phyloP scores from a whole-genome alignment of 2,113 vertebrate genomes.

The Callipepla californica region DNA sequence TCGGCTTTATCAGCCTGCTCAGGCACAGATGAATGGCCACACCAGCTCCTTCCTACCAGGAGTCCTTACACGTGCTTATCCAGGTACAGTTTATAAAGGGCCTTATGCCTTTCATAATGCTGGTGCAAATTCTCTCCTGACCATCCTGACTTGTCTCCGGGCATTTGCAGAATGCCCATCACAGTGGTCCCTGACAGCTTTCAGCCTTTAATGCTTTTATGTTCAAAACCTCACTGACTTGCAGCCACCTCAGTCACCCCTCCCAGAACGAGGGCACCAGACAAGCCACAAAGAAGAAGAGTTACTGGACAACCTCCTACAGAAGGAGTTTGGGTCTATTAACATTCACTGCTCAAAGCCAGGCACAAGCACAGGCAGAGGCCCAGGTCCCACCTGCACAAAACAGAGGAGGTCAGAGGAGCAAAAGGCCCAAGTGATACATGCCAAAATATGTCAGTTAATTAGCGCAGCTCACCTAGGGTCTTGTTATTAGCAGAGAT shows the following conservation, averaged over 20 bases:
- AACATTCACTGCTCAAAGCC: not conserved
- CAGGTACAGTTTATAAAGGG: not conserved
- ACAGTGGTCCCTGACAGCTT: not conserved
- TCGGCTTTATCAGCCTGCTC: not conserved
- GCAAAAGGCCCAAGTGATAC: not conserved
- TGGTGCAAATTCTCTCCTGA: not conserved
- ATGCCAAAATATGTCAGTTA: not conserved
- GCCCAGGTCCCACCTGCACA: not conserved
- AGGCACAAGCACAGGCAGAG: not conserved
- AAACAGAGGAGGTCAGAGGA: not conserved
- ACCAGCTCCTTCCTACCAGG: not conserved
- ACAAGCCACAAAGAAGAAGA: not conserved
- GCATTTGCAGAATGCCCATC: not conserved
- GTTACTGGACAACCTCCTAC: not conserved
- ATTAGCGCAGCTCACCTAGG: not conserved
- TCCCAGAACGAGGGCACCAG: not conserved
- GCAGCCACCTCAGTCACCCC: not conserved
- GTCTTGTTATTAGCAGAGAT: rapidly evolving
- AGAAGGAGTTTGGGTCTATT: not conserved
- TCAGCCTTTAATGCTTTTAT: not conserved
- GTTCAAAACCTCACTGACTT: not conserved
- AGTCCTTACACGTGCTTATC: not conserved
- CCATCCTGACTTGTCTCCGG: not conserved
- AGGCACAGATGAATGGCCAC: not conserved
- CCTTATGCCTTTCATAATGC: not conserved